Evolutionary conservation across 2,113 vertebrate species (phyloP), one percentile per base, ranked within the genome.

Genomic region (Polyodon spathula): DNA sequence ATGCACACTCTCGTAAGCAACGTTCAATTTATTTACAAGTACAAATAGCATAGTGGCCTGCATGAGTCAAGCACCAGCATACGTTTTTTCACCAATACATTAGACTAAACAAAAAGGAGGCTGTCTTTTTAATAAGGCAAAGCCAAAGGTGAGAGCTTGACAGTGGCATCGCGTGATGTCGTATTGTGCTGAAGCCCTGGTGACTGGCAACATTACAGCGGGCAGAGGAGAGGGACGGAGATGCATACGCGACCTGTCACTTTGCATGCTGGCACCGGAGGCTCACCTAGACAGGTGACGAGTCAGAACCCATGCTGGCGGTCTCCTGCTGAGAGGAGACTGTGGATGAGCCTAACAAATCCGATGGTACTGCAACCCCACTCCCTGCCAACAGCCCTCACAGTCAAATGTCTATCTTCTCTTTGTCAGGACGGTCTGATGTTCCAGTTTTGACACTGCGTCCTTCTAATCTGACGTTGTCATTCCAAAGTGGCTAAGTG

Each of bases 311-410:
- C 63, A 5, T 44, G 69, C 63, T 43, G 64, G 71, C 64, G 46
- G 78, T 78, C 77, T 76, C 79, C 81, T 11, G 56, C 38, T 0
- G 66, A 76, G 78, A 63, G 60, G 71, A 51, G 77, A 67, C 80
- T 79, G 67, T 73, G 37, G 67, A 76, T 51, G 72, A 37, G 69
- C 67, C 68, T 89, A 88, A 88, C 86, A 86, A 56, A 90, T 85
- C 69, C 65, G 79, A 90, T 72, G 71, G 84, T 84, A 89, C 56
- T 5, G 0, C 75, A 64, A 76, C 82, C 86, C 72, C 81, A 83
- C 66, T 72, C 71, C 76, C 84, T 89, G 86, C 86, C 88, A 89
- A 74, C 78, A 83, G 76, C 71, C 82, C 76, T 89, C 59, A 81
- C 81, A 75, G 79, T 87, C 86, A 84, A 83, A 70, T 10, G 79